Evolutionary conservation across 2,113 vertebrate species (phyloP), one percentile per base, ranked within the genome.

Genomic region (Erythrocercus mccallii): DNA sequence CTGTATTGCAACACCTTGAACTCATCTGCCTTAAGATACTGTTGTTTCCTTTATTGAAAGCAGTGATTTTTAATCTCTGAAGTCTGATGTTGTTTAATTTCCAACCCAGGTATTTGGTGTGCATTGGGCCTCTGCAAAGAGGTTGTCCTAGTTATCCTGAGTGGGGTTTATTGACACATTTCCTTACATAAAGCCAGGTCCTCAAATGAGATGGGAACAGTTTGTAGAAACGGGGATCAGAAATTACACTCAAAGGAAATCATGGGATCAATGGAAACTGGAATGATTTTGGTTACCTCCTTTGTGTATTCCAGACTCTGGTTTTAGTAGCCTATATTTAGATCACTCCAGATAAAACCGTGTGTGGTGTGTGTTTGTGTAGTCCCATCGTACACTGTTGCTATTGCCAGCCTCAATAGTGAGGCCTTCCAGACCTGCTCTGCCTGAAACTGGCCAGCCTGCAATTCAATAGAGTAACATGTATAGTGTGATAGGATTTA

Each of bases 361-460:
- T 23, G 5, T 9, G 4, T 2, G 1, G 1, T 22, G 2, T 62
- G 14, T n/a, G 20, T 28, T 48, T 54, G 13, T 21, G 27, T 33
- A 47, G 30, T n/a, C 19, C 40, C 37, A 22, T 54, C 3, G 4
- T 11, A 35, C 23, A 38, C 10, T 16, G 23, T 20, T 42, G 20
- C 8, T 57, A n/a, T 12, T 20, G 5, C 15, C 31, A 30, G 17
- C 15, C 42, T 76, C 21, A 21, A 4, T 7, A 42, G 4, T 12
- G 7, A 48, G 20, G 21, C 1, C 44, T 37, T 25, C 12, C 8
- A 57, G 21, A 15, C 10, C 70, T 73, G 8, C 7, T 79, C 22
- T 74, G 28, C 7, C 47, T 45, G 47, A 94, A 53, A 28, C 37
- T 71, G 42, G 22, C 12, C 31, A 74, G 13, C 12, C 21, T 60